Evolutionary conservation across 2,888 invertebrate genomes (phyloP), one percentile per base, ranked within the genome.

Genomic region (Agrotis segetum): DNA sequence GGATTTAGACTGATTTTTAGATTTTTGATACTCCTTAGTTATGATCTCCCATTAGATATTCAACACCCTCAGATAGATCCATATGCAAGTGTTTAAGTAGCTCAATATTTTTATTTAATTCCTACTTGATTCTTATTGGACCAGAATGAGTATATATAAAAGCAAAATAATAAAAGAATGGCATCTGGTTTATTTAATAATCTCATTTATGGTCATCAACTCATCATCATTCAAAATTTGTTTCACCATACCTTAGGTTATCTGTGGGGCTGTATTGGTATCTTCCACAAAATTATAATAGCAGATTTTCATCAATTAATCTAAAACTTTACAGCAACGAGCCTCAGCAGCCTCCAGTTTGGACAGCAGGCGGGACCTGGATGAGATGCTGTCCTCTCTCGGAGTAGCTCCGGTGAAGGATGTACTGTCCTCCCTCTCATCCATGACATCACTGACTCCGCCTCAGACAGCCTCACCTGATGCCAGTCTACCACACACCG

Each of bases 361-460:
- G 74, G 96, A 96, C 87, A 96, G 93, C 79, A 92, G 96, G 0
- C 91, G 98, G 64, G 98, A 98, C 90, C 92, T 99, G 74, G 98
- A 99, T 93, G 98, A 98, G 89, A 98, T 99, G 97, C 96, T 99
- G 55, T 98, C 98, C 1, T 98, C 98, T 1, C 95, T 99, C 65
- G 99, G 98, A 60, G 98, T 99, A 84, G 98, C 98, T 3, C 98
- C 99, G 0, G 98, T 98, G 40, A 98, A 98, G 88, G 98, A 98
- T 92, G 98, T 98, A 9, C 94, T 98, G 63, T 98, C 98, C 1
- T 98, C 98, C 70, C 96, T 98, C 56, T 98, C 98, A 0, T 98
- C 98, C 81, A 97, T 98, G 92, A 98, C 98, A 85, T 98, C 98
- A 14, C 94, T 98, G 60, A 98, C 98, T 17, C 98, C 98, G 2